Percentiles rank a stretch among this genome's conserved stretches.
phyloP scores from a whole-genome alignment of 2,797 vertebrate genomes.

The Eulemur albifrons region DNA sequence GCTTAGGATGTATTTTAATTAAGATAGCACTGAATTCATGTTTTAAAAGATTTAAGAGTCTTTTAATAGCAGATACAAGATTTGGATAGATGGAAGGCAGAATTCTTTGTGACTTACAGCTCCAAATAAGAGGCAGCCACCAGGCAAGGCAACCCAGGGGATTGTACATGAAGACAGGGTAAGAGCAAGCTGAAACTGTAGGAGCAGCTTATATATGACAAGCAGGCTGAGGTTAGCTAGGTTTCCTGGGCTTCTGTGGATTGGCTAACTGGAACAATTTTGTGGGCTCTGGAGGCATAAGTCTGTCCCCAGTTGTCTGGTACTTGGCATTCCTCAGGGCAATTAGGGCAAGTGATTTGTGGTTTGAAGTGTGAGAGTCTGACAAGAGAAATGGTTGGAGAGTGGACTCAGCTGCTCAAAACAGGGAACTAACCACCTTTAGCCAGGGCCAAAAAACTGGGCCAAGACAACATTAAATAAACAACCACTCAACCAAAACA shows the following conservation, averaged over 20 bases:
- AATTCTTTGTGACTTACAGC: neutral
- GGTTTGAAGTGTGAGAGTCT: neutral
- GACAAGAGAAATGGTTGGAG: neutral
- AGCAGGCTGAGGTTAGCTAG: neutral
- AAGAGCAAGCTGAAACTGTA: neutral
- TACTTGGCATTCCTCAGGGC: neutral
- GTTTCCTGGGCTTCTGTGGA: neutral
- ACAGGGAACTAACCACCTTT: neutral
- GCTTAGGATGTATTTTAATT: neutral
- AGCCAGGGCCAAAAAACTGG: neutral
- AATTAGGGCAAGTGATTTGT: neutral
- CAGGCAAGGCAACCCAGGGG: neutral
- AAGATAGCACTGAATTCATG: neutral
- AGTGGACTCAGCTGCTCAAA: neutral
- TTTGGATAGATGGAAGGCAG: neutral
- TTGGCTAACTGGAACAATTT: neutral
- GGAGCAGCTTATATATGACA: neutral
- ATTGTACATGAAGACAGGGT: neutral
- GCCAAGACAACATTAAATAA: neutral
- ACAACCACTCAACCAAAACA: neutral
- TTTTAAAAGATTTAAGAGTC: neutral
- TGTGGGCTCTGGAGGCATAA: neutral
- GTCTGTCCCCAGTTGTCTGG: neutral
- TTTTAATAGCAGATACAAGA: neutral
- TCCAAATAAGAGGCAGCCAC: neutral